A percentile compares a stretch with the other conserved stretches of the same genome.
Conservation (phyloP, 1,140 invertebrate genomes). For the Ptiloglossa arizonensis region DNA sequence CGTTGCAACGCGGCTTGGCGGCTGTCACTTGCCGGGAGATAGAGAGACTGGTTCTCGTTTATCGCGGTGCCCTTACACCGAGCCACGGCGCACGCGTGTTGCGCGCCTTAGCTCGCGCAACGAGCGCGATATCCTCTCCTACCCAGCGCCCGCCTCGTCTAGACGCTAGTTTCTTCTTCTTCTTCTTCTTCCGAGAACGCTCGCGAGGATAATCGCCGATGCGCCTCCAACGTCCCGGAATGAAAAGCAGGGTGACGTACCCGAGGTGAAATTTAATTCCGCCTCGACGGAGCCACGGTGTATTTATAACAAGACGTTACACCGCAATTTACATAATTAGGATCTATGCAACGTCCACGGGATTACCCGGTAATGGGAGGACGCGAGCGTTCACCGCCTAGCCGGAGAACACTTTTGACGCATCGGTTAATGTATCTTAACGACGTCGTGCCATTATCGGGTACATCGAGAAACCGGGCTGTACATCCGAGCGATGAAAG, state of each 20-base stretch:
- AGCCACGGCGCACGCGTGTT: neutral
- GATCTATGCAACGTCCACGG: slow-evolving; percentile 15
- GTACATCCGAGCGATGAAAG: neutral
- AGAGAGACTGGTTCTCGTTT: slow-evolving; percentile 58
- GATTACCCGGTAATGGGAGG: slow-evolving; percentile 3
- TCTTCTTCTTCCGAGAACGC: slow-evolving; percentile 37
- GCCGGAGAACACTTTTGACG: neutral
- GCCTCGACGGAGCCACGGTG: neutral
- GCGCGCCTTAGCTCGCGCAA: neutral
- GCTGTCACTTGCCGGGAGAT: slow-evolving; percentile 51
- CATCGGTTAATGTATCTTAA: neutral
- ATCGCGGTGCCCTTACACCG: slow-evolving; percentile 34
- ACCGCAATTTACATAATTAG: slow-evolving; percentile 44
- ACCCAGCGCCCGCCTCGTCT: neutral
- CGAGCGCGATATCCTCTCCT: slow-evolving; percentile 17
- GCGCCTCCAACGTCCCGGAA: slow-evolving; percentile 34
- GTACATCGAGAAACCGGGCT: neutral
- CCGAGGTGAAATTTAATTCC: slow-evolving; percentile 35
- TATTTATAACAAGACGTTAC: slow-evolving; percentile 47
- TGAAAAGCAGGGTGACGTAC: slow-evolving; percentile 40
- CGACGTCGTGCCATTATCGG: neutral
- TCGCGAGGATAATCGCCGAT: slow-evolving; percentile 34
- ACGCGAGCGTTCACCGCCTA: neutral
- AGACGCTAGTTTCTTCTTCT: slow-evolving; percentile 46
- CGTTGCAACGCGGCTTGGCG: slow-evolving; percentile 9